A percentile compares a stretch with the other conserved stretches of the same genome.
phyloP scores from a whole-genome alignment of 2,888 invertebrate genomes.

The Drosophila greeni region DNA sequence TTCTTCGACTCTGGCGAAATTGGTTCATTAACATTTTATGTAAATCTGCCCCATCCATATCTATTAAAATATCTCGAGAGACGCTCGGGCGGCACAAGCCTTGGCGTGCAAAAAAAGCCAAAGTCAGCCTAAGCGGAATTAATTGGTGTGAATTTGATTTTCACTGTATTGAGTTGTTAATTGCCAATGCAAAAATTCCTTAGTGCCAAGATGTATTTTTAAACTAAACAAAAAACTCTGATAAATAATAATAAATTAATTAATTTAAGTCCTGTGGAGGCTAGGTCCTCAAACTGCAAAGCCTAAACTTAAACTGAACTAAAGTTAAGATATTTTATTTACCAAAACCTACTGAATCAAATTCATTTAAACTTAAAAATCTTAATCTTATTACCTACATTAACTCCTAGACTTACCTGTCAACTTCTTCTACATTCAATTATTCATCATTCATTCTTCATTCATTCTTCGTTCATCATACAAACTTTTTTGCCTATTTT shows the following conservation, averaged over 20 bases:
- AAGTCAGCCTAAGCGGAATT: conserved; percentile 28
- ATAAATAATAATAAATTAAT: too few relatives aligned
- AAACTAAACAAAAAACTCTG: too few relatives aligned
- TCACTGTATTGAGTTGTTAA: conserved; percentile 51
- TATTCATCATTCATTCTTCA: too few relatives aligned
- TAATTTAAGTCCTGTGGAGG: too few relatives aligned
- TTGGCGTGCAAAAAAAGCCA: conserved; percentile 9
- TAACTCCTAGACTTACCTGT: neutral
- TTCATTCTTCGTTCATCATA: neutral
- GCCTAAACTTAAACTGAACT: too few relatives aligned
- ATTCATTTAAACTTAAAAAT: neutral
- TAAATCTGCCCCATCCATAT: conserved; percentile 39
- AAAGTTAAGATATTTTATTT: neutral
- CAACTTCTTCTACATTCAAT: too few relatives aligned
- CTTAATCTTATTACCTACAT: neutral
- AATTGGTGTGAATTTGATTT: conserved; percentile 42
- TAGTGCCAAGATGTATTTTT: too few relatives aligned
- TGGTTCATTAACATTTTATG: conserved; percentile 64
- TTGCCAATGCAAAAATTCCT: conserved; percentile 46
- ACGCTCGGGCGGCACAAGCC: conserved; percentile 32
- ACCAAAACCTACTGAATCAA: neutral
- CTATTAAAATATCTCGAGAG: conserved; percentile 17
- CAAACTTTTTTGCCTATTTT: neutral
- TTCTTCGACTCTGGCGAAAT: conserved; percentile 45
- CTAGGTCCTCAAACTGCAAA: too few relatives aligned